Conservation (phyloP, 2,797 vertebrate species). For the Lates japonicus region DNA sequence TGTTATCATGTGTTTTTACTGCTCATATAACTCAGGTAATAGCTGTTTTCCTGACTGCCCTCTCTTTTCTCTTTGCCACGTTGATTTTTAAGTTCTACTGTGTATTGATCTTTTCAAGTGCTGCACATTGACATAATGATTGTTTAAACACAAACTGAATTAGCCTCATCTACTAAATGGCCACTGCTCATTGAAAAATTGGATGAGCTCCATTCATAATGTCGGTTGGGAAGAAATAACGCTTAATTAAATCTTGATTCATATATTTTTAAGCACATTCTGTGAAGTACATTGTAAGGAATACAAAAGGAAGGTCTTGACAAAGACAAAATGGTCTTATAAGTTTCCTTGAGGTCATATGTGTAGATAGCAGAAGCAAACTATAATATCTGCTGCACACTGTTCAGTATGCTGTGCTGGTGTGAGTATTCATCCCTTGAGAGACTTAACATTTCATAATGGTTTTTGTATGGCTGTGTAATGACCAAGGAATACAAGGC, state of each 20-base stretch:
- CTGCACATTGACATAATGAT: conserved; percentile 12
- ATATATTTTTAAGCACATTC: conserved; percentile 3
- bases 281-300: neutral
- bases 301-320: neutral
- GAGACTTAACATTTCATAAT: conserved; percentile 12
- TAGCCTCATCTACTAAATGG: conserved; percentile 24
- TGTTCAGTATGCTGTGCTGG: neutral
- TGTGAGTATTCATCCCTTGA: conserved; percentile 15
- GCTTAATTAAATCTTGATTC: neutral
- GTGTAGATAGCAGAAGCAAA: neutral
- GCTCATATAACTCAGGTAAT: neutral
- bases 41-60: neutral
- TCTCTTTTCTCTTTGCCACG: neutral
- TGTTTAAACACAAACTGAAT: conserved; percentile 23
- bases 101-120: conserved; percentile 15
- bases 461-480: conserved; percentile 9
- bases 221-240: neutral
- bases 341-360: neutral
- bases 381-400: conserved; percentile 8
- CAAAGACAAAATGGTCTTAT: neutral
- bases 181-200: conserved; percentile 8
- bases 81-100: neutral
- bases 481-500: conserved; percentile 15
- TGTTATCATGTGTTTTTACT: conserved; percentile 11
- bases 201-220: conserved; percentile 1